Conservation (phyloP, 2,888 invertebrate genomes). For the Oscheius myriophilus region DNA sequence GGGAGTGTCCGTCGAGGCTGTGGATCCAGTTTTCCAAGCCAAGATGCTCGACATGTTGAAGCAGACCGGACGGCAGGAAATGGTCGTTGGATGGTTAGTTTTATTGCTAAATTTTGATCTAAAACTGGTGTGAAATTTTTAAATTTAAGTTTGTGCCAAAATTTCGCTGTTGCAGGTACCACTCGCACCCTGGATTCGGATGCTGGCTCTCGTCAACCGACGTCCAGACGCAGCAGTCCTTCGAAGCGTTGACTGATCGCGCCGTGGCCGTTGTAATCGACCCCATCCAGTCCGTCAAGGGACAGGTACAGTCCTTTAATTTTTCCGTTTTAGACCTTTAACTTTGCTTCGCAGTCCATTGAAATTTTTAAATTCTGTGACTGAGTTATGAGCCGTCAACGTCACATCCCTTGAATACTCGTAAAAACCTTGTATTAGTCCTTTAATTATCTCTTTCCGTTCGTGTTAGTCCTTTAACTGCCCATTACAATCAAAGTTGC, state of each 20-base stretch:
- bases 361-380: no score
- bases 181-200: constrained; percentile 99
- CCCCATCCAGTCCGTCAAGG: constrained; percentile 98
- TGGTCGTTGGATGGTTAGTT: constrained; percentile 51
- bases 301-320: constrained; percentile 71
- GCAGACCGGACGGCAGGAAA: constrained; percentile 42
- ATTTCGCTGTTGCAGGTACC: constrained; percentile 74
- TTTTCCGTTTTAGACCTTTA: no score
- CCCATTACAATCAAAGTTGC: no score
- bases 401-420: no score
- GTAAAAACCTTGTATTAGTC: no score
- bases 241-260: constrained; percentile 86
- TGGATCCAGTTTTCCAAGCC: constrained; percentile 53
- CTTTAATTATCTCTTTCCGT: no score
- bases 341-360: not conserved
- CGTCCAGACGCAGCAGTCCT: constrained; percentile 72
- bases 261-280: constrained; percentile 99
- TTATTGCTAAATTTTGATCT: not conserved
- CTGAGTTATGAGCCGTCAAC: no score
- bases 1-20: constrained; percentile 49
- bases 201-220: constrained; percentile 97
- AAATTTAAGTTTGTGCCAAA: no score
- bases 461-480: no score
- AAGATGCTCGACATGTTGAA: constrained; percentile 50
- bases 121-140: no score